Evolutionary conservation across 2,888 invertebrate genomes (phyloP), one percentile per base, ranked within the genome.

Genomic region (Sphaerophoria rueppellii): DNA sequence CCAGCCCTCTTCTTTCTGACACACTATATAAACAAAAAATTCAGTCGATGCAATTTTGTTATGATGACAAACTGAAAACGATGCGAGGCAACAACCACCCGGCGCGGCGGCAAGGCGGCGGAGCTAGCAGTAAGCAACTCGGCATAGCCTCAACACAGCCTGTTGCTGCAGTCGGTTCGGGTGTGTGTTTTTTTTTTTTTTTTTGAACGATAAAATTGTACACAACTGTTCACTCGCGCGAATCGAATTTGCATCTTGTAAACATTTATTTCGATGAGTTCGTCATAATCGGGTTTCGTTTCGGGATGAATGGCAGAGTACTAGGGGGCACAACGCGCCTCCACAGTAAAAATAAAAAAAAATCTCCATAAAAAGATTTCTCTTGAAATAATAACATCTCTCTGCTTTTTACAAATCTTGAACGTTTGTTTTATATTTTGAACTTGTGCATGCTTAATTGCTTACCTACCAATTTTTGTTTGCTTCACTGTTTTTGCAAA

Each of bases 381-480:
- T 73, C 72, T 46, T 61, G 57, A 65, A 71, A 74, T 67, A 79
- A 69, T 43, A 37, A 69, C 34, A 79, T 58, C 40, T 24, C 43
- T 35, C 50, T 58, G 50, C 9, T 75, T 81, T 24, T 81, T 58
- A 55, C 65, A 57, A 70, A 65, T 65, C 37, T 76, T 16, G 37
- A 63, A 75, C 71, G 57, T 54, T 75, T 71, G 70, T 81, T 75
- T 24, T 75, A 70, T 71, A 71, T 65, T 43, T 65, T 54, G n/a
- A 65, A 58, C 9, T 34, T 57, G 1, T 52, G 24, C 32, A 63
- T 57, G 60, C 55, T 52, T 3, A 32, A 52, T 57, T 81, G 71
- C 11, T 9, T 11, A 43, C 75, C 58, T 81, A 70, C 57, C 75
- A 46, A n/a, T 37, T 43, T 54, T 58, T 37, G 16, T 24, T 54